These are phyloP conservation scores for Melanotaenia pygmaea DNA, from an alignment of 2,797 vertebrate genomes.

Conservation along the genomic window DNA sequence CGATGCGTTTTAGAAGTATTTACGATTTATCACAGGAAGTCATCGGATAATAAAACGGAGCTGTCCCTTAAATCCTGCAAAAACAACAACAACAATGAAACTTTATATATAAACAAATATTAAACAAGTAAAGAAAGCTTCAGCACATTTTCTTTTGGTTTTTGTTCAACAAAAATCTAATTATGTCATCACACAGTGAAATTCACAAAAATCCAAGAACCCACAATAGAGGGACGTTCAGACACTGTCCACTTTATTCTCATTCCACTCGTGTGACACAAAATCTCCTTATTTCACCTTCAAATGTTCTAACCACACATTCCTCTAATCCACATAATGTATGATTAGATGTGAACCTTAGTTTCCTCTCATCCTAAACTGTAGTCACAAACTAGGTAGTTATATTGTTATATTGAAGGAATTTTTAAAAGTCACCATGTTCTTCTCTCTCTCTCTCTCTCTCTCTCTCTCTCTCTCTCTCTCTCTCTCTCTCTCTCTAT, in stretches of 20 bases:
- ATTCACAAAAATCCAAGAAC: background rate
- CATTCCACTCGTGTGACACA: background rate
- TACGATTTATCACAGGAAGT: no score
- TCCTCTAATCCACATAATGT: background rate
- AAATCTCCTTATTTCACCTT: background rate
- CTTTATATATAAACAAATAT: no score
- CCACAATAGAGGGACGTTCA: background rate
- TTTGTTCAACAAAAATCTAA: background rate
- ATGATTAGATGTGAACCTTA: background rate
- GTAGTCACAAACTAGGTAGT: background rate
- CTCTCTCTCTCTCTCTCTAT: no score
- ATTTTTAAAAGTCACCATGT: background rate
- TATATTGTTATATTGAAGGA: no score
- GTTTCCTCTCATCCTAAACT: background rate
- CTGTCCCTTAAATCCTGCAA: no score
- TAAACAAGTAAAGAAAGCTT: no score
- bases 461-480: no score
- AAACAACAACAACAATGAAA: no score
- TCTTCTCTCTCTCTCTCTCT: background rate
- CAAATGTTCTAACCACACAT: background rate
- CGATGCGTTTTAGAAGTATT: no score
- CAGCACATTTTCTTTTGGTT: no score
- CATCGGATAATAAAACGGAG: no score
- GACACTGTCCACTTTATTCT: background rate
- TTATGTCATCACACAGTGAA: background rate